Base-by-base conservation (phyloP, 2,888 invertebrate species). In the Scrobipalpa costella region DNA sequence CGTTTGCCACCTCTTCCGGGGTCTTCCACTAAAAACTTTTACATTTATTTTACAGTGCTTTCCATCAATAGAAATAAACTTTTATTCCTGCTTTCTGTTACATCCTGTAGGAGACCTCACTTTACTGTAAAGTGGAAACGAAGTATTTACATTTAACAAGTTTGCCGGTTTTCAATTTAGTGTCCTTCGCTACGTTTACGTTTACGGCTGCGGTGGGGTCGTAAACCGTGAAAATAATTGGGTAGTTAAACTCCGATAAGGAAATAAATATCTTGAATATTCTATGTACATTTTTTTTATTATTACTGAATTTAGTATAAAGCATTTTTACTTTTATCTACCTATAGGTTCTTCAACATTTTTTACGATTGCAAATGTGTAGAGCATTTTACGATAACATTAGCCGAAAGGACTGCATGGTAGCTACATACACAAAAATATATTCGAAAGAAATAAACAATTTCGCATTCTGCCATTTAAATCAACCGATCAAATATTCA, bases 211-310 rank as follows among this genome's bases (percentile, higher is more conserved):
- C 44, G 58, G 50, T 58, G 34, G 57, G 57, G 57, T 64, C 57
- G 64, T 61, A 64, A 64, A 64, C 38, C 49, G 47, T 64, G 64
- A 38, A 61, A 61, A 61, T 61, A 64, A 64, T 64, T 64, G 64
- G 49, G 44, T 21, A 57, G 36, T 64, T 59, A 59, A 49, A 21
- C 50, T 21, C 34, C 52, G 63, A 63, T 63, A 63, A 63, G 44
- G 57, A 50, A 63, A 59, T 63, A 61, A 33, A 52, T 36, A 44
- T 49, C 33, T 44, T 34, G 27, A 21, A 15, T 27, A 55, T 55
- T 40, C 40, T 55, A 33, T n/a, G 33, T 3, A 27, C 13, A 27
- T 55, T 55, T 27, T 21, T 33, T 27, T n/a, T n/a, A n/a, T n/a
- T n/a, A n/a, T n/a, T n/a, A n/a, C n/a, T n/a, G n/a, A n/a, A n/a